Evolutionary conservation across 2,797 vertebrate species (phyloP).

Genomic region (Octomys mimax): DNA sequence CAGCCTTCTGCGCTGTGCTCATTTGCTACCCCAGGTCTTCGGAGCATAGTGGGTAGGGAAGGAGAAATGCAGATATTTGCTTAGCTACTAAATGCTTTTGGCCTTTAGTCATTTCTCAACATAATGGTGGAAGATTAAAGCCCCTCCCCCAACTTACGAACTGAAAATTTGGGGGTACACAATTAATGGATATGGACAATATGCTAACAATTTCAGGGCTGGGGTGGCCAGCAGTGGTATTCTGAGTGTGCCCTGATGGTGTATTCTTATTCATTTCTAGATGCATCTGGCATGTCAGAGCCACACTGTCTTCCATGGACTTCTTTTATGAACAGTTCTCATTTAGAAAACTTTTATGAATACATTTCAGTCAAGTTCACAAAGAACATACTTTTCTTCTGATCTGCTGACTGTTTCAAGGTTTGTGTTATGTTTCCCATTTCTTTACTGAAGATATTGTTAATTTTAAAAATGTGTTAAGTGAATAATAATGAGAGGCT

Average conservation of each 20-base stretch:
- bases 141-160: not conserved
- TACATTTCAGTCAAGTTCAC: not conserved
- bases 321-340: conserved; percentile 51
- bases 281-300: conserved; percentile 44
- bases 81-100: not conserved
- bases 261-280: conserved; percentile 65
- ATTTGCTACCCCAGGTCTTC: not conserved
- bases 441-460: conserved; percentile 40
- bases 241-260: not conserved
- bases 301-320: not conserved
- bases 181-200: not conserved
- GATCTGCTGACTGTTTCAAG: conserved; percentile 64
- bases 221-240: not conserved
- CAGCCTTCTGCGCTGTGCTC: rapidly evolving
- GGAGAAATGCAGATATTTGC: not conserved
- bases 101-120: not conserved
- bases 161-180: not conserved
- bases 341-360: conserved; percentile 63
- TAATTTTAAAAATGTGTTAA: conserved; percentile 51
- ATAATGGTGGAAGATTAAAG: not conserved
- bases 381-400: conserved; percentile 50
- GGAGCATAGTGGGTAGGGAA: not conserved
- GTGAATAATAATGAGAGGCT: not conserved
- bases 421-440: conserved; percentile 72
- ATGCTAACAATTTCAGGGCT: not conserved